A percentile compares a stretch with the other conserved stretches of the same genome.
These are phyloP conservation scores for Zophobas atratus DNA, from an alignment of 1,140 invertebrate genomes.

Conservation along the genomic window DNA sequence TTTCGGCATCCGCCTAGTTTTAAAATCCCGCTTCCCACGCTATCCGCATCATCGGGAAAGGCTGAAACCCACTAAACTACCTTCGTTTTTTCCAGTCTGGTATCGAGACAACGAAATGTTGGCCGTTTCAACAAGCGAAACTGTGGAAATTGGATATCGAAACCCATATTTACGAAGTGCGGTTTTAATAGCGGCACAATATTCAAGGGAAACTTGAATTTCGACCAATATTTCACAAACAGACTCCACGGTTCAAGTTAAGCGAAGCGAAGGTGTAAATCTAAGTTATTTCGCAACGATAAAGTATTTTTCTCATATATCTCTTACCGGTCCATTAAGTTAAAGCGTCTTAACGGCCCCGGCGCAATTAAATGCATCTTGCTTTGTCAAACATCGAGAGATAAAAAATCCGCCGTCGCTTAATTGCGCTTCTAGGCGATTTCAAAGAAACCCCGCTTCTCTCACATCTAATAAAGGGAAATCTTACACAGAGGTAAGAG, in stretches of 20 bases:
- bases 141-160: conserved; percentile 6
- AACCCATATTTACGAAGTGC: not conserved
- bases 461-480: conserved; percentile 11
- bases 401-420: too few relatives aligned
- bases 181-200: not conserved
- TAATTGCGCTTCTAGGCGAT: too few relatives aligned
- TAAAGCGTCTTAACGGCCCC: not conserved
- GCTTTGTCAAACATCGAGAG: too few relatives aligned
- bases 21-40: not conserved
- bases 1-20: not conserved
- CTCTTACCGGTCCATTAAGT: not conserved
- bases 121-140: conserved; percentile 13
- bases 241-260: not conserved
- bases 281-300: not conserved
- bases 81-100: too few relatives aligned
- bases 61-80: not conserved
- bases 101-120: conserved; percentile 7
- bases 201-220: conserved; percentile 4
- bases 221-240: not conserved
- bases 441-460: not conserved
- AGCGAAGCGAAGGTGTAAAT: not conserved
- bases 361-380: not conserved
- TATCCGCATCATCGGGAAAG: not conserved
- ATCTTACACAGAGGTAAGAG: not conserved
- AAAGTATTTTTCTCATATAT: not conserved